These are phyloP conservation scores for Drepana arcuata DNA, from an alignment of 1,140 invertebrate genomes.

Conservation along the genomic window DNA sequence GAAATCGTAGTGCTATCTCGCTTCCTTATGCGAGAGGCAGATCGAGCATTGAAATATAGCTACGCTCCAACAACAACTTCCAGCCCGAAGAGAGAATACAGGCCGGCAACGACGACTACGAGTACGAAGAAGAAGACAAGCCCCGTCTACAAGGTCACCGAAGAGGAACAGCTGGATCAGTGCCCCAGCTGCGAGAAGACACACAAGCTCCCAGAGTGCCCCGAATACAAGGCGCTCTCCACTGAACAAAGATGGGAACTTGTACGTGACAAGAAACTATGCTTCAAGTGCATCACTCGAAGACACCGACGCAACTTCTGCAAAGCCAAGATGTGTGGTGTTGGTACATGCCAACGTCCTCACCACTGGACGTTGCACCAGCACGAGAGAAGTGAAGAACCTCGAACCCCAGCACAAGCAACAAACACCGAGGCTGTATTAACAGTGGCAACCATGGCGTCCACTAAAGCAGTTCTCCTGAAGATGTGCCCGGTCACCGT, in stretches of 20 bases:
- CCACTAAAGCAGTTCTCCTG: neutral
- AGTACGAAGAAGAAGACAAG: neutral
- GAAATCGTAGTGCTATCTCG: slow-evolving; percentile 6
- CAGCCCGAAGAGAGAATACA: neutral
- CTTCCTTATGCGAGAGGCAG: slow-evolving; percentile 8
- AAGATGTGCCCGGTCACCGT: slow-evolving; percentile 6
- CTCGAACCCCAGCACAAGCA: neutral
- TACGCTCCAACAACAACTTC: neutral
- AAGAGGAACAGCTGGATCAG: neutral
- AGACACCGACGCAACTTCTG: neutral
- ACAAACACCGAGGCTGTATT: neutral
- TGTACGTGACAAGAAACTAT: slow-evolving; percentile 2
- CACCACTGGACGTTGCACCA: slow-evolving; percentile 5
- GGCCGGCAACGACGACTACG: neutral
- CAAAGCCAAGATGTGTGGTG: slow-evolving; percentile 4
- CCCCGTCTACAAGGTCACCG: no score
- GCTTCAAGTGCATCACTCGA: slow-evolving; percentile 5
- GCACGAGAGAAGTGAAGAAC: no score
- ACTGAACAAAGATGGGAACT: slow-evolving; percentile 6
- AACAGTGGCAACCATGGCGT: no score
- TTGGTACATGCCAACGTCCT: slow-evolving; percentile 1
- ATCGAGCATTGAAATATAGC: neutral
- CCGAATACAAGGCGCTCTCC: neutral
- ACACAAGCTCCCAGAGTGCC: slow-evolving; percentile 1
- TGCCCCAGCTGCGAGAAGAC: neutral